Base-by-base conservation (phyloP, 2,888 invertebrate species). In the Anthophora plumipes region DNA sequence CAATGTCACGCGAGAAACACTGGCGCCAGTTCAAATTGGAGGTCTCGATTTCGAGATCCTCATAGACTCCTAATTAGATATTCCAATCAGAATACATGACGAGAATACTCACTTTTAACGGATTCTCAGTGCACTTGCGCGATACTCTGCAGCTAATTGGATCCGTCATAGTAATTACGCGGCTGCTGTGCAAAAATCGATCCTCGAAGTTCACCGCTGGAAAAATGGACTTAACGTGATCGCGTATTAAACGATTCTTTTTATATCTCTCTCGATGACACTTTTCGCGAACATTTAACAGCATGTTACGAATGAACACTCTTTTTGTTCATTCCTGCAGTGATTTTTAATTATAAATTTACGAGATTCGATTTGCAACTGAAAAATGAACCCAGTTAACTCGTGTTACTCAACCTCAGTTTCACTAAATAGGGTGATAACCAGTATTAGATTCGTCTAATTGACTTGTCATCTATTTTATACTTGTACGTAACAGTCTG, bases 31-130 rank as follows among this genome's bases (percentile, higher is more conserved):
- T 73, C 79, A 80, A 83, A 85, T 85, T 83, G 77, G 68, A 77
- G 80, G 75, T 66, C 73, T 63, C 74, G 71, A 76, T 76, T 57
- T 72, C 11, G 54, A 54, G 54, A 76, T n/a, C 70, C 76, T 83
- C 83, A 60, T 83, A 75, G 71, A 81, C 70, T 73, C 73, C 80
- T 81, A 81, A 85, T 85, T 85, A 85, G 83, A 83, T 85, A 85
- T 83, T 85, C 85, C 85, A 85, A 85, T 85, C 85, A 69, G 85
- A 80, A 83, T 76, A 81, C 77, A 83, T 85, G 81, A 85, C 75
- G 85, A 83, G 85, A 85, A 82, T 80, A 73, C 83, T 76, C 73
- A 79, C 77, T 85, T 85, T 83, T 79, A 79, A 73, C 75, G 76
- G 61, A 71, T 69, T 77, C 71, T 70, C 71, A 59, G 67, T 75